These are phyloP conservation scores for Luperina testacea DNA, from an alignment of 2,888 invertebrate genomes.

Conservation along the genomic window DNA sequence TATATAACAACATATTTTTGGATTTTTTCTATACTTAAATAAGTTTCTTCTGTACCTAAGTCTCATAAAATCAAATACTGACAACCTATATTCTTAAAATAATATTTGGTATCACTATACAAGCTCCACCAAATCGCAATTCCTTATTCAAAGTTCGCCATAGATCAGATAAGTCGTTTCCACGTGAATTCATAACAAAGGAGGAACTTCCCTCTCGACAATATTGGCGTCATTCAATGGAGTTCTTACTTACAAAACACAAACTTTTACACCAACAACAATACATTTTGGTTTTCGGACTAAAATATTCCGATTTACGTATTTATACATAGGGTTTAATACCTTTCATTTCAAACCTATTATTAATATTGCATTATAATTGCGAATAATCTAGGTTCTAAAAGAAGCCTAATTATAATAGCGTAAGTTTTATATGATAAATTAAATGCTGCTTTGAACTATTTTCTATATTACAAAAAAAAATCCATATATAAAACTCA, in stretches of 20 bases:
- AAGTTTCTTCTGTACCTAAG: background rate
- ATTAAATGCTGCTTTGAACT: background rate
- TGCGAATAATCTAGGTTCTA: no score
- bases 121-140: constrained; percentile 3
- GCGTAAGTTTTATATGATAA: background rate
- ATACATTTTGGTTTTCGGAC: constrained; percentile 20
- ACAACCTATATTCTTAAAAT: background rate
- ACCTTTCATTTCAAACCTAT: no score
- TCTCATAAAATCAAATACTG: background rate
- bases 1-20: no score
- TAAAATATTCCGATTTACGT: background rate
- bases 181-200: constrained; percentile 54
- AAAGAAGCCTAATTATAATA: background rate
- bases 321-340: background rate
- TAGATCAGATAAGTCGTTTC: constrained; percentile 36
- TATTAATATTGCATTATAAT: background rate
- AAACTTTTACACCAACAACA: constrained; percentile 38
- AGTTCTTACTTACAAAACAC: constrained; percentile 45
- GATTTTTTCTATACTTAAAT: background rate
- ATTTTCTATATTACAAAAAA: no score
- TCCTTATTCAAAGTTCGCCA: constrained; percentile 41
- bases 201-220: constrained; percentile 46
- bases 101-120: background rate
- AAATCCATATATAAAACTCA: background rate
- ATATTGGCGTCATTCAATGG: constrained; percentile 45